Evolutionary conservation across 2,113 vertebrate genomes (phyloP), one percentile per base, ranked within the genome.

Genomic region (cat (Felis catus)): DNA sequence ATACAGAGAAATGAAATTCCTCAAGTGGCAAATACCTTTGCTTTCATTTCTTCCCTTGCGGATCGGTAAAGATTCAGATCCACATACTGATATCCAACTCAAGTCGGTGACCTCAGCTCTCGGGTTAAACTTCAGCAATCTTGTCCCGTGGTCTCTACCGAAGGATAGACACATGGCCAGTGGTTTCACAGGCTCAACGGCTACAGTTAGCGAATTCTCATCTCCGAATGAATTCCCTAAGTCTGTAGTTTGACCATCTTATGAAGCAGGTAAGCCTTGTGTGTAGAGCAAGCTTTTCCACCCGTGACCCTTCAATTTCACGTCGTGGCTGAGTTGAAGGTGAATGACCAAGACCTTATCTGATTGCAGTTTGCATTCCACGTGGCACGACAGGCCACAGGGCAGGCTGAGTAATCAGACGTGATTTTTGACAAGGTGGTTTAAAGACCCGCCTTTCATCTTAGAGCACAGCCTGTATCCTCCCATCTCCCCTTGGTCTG

Each of bases 351-450:
- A 45, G 83, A 79, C 39, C 16, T 68, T 39, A 63, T 58, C 14
- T 3, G 33, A 5, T 9, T 55, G 31, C 33, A 86, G 74, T 90
- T 89, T 36, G 53, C 85, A 39, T 63, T 79, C 68, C 39, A 41
- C 0, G 0, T n/a, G 68, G 58, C 45, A 0, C 3, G 13, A 33
- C 6, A 15, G 4, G 4, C 1, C 41, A 65, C 5, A 10, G 1
- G 7, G 21, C 48, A 78, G 21, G n/a, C 33, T 19, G 27, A 94
- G 70, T 36, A 27, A 63, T 36, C 89, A 58, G 55, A 53, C 12
- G 1, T 73, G 78, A 12, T 31, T 83, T 86, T 81, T 83, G 58
- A 65, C 25, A 15, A 15, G 33, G 13, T 18, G 53, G 7, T 15
- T 66, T 89, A 4, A 18, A 71, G 90, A 68, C 29, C 12, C 9